Percentiles rank a stretch among this genome's conserved stretches.
These are phyloP conservation scores for Notolabrus celidotus DNA, from an alignment of 2,797 vertebrate species.

Conservation along the genomic window DNA sequence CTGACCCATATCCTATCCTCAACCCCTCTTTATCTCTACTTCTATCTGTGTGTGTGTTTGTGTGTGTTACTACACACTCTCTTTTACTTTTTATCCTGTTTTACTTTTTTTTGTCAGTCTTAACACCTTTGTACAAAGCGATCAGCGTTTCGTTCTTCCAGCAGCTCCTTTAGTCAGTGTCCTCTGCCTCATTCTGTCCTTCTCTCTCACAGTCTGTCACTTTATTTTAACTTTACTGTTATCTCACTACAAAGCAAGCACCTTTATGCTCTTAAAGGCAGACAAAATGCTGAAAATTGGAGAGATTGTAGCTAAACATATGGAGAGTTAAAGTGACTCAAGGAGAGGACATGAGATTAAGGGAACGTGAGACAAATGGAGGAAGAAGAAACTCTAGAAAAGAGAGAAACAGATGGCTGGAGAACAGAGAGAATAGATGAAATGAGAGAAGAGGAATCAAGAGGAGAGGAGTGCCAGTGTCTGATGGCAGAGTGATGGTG, in stretches of 20 bases:
- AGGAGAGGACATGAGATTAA: constrained; percentile 4
- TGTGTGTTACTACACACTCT: constrained; percentile 14
- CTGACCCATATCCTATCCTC: constrained; percentile 62
- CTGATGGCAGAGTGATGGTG: constrained; percentile 68
- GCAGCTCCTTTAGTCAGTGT: constrained; percentile 5
- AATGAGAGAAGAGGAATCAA: constrained; percentile 37
- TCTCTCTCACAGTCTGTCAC: constrained; percentile 1
- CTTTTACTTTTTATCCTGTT: constrained; percentile 24
- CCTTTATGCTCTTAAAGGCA: background rate
- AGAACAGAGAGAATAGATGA: constrained; percentile 37
- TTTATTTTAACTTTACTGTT: constrained; percentile 11
- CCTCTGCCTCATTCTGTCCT: background rate
- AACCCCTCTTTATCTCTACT: constrained; percentile 56
- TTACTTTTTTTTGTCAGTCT: constrained; percentile 10
- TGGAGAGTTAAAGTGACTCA: constrained; percentile 1
- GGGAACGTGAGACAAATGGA: constrained; percentile 18
- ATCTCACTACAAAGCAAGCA: constrained; percentile 1
- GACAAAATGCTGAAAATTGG: constrained; percentile 7
- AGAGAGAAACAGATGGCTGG: constrained; percentile 44
- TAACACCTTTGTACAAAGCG: constrained; percentile 18
- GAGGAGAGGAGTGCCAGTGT: constrained; percentile 45
- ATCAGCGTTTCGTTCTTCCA: constrained; percentile 22
- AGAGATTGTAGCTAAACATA: background rate
- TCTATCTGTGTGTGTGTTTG: too few species aligned
- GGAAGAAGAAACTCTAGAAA: constrained; percentile 31